Conservation (phyloP, 92 coral and sea anemone genomes). For the Umimayanthus chanpuru region DNA sequence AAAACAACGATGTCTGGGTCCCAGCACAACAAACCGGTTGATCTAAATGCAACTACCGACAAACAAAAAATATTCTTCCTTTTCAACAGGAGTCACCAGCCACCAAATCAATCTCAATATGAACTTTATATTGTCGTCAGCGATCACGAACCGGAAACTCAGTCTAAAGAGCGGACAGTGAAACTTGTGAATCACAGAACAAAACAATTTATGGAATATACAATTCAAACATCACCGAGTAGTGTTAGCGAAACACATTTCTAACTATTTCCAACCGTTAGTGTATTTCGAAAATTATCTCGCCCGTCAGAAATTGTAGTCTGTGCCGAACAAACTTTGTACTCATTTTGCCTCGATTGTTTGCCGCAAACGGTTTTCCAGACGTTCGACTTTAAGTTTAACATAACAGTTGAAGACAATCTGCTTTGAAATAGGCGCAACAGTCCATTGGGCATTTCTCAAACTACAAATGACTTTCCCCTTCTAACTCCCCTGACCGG, state of each 20-base stretch:
- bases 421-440: background rate
- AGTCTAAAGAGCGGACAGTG: background rate
- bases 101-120: background rate
- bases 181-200: conserved; percentile 16
- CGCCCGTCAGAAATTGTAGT: conserved; percentile 5
- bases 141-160: conserved; percentile 32
- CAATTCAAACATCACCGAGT: background rate
- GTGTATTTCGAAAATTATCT: background rate
- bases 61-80: background rate
- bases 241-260: conserved; percentile 5
- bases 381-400: background rate
- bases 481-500: conserved; percentile 11
- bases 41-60: conserved; percentile 17
- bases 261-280: background rate
- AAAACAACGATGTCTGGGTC: background rate
- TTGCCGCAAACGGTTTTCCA: background rate
- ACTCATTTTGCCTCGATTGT: background rate
- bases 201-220: conserved; percentile 19
- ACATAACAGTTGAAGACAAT: background rate
- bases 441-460: conserved; percentile 35
- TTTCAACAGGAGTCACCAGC: background rate
- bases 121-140: background rate
- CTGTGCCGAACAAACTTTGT: background rate
- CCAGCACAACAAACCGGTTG: conserved; percentile 19
- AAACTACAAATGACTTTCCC: background rate